A percentile compares a stretch with the other conserved stretches of the same genome.
Conservation (phyloP, 1,140 invertebrate genomes). For the Pomacea maculata region DNA sequence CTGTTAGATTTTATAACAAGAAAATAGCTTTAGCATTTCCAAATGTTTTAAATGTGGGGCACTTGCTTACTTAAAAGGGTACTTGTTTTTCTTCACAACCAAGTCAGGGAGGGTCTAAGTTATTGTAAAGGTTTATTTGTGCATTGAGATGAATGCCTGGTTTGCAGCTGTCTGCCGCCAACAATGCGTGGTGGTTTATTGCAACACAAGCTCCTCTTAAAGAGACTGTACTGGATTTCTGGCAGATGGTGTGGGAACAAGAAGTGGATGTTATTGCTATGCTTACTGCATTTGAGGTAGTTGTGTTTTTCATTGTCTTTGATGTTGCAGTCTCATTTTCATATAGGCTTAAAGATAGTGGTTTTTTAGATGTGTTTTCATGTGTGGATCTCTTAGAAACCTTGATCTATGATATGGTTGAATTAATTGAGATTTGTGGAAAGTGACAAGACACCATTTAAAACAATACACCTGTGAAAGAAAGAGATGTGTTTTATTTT, state of each 20-base stretch:
- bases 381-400: not conserved
- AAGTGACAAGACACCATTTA: too few relatives aligned
- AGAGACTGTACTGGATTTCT: conserved; percentile 90
- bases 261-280: conserved; percentile 90
- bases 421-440: too few relatives aligned
- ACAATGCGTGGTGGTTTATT: conserved; percentile 73
- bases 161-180: conserved; percentile 51
- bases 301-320: not conserved
- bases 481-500: too few relatives aligned
- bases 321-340: not conserved
- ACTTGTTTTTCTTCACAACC: too few relatives aligned
- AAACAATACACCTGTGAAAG: too few relatives aligned
- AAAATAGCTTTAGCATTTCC: not conserved
- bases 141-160: not conserved
- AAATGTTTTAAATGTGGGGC: not conserved
- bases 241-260: conserved; percentile 89
- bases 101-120: not conserved
- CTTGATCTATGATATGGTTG: too few relatives aligned
- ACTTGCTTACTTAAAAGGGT: too few relatives aligned
- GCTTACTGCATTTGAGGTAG: conserved; percentile 82
- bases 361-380: not conserved
- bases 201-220: conserved; percentile 95
- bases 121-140: not conserved
- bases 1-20: too few relatives aligned
- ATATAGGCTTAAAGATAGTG: not conserved